Evolutionary conservation across 2,888 invertebrate genomes (phyloP).

Genomic region (Thera obeliscata): DNA sequence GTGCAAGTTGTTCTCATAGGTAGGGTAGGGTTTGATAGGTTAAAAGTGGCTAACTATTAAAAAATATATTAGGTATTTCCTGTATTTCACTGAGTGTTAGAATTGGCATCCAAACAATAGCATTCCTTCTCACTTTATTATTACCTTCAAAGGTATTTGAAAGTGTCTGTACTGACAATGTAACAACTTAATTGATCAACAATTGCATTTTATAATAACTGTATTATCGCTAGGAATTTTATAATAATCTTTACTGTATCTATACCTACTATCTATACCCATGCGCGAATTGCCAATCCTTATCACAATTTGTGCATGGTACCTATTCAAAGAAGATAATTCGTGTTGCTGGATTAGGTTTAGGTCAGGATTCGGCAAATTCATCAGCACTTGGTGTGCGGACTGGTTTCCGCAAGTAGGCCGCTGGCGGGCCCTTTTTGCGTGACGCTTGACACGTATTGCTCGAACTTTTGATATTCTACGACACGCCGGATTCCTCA

Average conservation of each 20-base stretch:
- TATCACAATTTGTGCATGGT: conserved; percentile 2
- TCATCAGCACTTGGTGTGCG: too few species aligned
- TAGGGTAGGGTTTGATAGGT: too few species aligned
- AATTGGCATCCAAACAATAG: conserved; percentile 3
- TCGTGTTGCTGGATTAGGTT: too few species aligned
- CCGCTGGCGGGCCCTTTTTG: too few species aligned
- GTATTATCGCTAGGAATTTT: conserved; percentile 8
- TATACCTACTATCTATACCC: not conserved
- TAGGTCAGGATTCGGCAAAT: too few species aligned
- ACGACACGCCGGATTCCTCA: too few species aligned
- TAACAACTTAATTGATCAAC: conserved; percentile 14
- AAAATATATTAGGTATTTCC: too few species aligned
- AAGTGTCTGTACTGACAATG: conserved; percentile 6
- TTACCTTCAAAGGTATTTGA: conserved; percentile 11
- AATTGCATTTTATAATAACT: not conserved
- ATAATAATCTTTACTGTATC: not conserved
- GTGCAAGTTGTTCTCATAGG: too few species aligned
- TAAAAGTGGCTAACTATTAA: too few species aligned
- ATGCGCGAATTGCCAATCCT: not conserved
- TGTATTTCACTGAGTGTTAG: not conserved
- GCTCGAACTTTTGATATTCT: too few species aligned
- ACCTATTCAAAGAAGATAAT: not conserved
- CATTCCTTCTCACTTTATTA: conserved; percentile 12
- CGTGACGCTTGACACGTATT: too few species aligned
- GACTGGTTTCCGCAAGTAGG: too few species aligned